Percentiles rank a stretch among this genome's conserved stretches.
Evolutionary conservation across 2,113 vertebrate species (phyloP).

Genomic region (Baryphthengus martii): DNA sequence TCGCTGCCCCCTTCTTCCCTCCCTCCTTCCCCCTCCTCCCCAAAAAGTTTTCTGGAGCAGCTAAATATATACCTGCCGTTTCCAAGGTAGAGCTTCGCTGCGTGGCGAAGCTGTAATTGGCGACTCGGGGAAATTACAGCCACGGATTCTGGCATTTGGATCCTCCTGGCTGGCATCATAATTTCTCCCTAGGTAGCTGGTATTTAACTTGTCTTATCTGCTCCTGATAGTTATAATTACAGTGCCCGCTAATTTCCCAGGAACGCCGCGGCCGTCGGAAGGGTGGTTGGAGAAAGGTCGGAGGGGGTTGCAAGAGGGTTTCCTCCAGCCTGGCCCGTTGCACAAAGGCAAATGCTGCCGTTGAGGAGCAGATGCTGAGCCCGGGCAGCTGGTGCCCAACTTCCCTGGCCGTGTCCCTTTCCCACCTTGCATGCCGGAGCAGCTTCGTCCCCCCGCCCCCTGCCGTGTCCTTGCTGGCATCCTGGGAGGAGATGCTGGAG

Average conservation of each 20-base stretch:
- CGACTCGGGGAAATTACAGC: conserved; percentile 70
- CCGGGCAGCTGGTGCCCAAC: accelerated
- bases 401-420: background rate
- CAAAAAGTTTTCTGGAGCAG: conserved; percentile 56
- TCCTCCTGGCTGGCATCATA: conserved; percentile 71
- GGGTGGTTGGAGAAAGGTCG: conserved; percentile 16
- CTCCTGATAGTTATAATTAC: conserved; percentile 68
- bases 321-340: background rate
- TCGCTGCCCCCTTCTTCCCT: background rate
- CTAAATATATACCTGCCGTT: conserved; percentile 73
- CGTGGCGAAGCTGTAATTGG: conserved; percentile 65
- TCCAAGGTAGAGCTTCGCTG: conserved; percentile 64
- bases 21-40: background rate
- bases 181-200: conserved; percentile 70
- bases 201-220: conserved; percentile 76
- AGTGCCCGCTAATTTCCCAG: conserved; percentile 56
- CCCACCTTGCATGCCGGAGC: background rate
- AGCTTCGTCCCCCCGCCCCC: accelerated
- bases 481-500: background rate
- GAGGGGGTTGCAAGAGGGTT: background rate
- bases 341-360: accelerated
- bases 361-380: background rate
- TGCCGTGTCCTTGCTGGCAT: background rate
- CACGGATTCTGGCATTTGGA: conserved; percentile 70
- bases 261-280: background rate